These are phyloP conservation scores for Capra hircus DNA, from an alignment of 2,113 vertebrate species.

Conservation along the genomic window DNA sequence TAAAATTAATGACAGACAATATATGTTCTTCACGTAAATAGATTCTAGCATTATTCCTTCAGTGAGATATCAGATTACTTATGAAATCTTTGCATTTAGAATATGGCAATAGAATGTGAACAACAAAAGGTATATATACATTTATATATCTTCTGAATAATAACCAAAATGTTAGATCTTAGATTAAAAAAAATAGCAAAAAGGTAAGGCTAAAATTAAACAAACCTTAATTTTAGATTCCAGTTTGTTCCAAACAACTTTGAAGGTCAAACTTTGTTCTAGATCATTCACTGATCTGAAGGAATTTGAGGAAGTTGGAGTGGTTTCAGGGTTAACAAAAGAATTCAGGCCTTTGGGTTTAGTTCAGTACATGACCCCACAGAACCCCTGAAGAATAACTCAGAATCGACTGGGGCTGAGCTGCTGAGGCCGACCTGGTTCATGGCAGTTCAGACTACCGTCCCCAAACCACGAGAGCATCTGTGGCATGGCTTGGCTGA, in stretches of 20 bases:
- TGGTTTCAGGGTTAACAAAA: conserved; percentile 35
- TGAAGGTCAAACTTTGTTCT: conserved; percentile 19
- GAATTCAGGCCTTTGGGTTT: conserved; percentile 31
- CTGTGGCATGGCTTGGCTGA: not conserved
- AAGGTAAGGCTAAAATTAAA: not conserved
- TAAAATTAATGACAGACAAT: not conserved
- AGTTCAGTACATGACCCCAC: conserved; percentile 5
- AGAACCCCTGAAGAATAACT: not conserved
- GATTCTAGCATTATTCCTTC: not conserved
- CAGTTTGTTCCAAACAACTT: not conserved
- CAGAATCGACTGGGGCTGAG: not conserved
- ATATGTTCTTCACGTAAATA: not conserved
- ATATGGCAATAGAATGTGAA: not conserved
- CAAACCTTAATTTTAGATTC: conserved; percentile 15
- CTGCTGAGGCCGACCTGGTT: not conserved
- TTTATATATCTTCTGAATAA: not conserved
- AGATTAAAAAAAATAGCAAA: not conserved
- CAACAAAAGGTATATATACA: not conserved
- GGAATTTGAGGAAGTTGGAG: conserved; percentile 28
- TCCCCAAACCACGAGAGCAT: not conserved
- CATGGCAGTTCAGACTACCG: not conserved
- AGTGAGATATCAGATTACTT: not conserved
- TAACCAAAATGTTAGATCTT: not conserved
- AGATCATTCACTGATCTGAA: conserved; percentile 6
- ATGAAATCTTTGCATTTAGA: not conserved